Conservation (phyloP, 2,113 vertebrate genomes). For the Genyomyrus donnyi region DNA sequence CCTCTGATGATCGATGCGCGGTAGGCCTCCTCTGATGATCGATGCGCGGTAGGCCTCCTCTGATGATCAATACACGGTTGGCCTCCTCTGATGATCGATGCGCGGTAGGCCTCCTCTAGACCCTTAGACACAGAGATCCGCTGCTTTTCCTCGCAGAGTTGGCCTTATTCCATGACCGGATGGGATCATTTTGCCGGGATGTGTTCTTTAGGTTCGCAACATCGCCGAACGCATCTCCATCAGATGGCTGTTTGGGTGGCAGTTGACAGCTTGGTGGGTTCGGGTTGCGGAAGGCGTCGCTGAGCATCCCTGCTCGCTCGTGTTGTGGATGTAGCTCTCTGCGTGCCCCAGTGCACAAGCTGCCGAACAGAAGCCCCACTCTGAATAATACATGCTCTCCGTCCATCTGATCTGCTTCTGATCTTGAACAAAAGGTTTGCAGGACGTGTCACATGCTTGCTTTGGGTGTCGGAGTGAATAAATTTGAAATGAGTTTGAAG, state of each 20-base stretch:
- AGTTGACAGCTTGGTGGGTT: neutral
- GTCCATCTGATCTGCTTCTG: slow-evolving; percentile 17
- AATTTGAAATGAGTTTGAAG: neutral
- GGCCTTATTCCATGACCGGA: neutral
- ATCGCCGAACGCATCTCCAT: neutral
- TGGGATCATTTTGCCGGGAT: neutral
- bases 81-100: no score
- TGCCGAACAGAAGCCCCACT: neutral
- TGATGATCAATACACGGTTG: neutral
- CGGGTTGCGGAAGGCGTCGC: neutral
- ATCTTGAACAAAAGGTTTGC: slow-evolving; percentile 4
- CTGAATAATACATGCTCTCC: slow-evolving; percentile 21
- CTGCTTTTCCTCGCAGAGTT: neutral
- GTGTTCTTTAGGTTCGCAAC: neutral
- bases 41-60: neutral
- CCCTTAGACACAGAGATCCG: neutral
- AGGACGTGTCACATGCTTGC: neutral
- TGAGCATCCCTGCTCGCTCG: neutral
- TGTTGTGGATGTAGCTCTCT: neutral
- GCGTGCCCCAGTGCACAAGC: neutral
- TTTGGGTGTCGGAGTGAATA: neutral
- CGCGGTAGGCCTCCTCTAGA: neutral
- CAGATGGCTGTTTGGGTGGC: no score
- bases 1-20: neutral
- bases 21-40: neutral